phyloP scores from a whole-genome alignment of 2,113 vertebrate genomes.

The Cephalopterus ornatus region DNA sequence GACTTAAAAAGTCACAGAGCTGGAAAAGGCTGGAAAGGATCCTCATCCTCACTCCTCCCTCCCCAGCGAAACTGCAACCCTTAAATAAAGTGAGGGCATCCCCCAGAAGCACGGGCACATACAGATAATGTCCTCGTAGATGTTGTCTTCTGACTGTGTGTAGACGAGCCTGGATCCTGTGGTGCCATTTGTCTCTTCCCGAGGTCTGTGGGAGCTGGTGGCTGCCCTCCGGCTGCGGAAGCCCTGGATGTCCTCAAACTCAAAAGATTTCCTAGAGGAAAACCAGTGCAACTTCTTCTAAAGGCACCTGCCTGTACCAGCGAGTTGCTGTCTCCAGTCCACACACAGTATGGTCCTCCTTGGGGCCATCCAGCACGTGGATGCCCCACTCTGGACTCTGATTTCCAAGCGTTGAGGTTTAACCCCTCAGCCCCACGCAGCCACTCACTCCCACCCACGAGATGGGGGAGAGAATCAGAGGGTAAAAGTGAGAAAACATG shows the following conservation, averaged over 20 bases:
- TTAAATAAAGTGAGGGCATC: background rate
- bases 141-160: constrained; percentile 91
- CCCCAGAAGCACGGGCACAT: constrained; percentile 64
- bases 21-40: background rate
- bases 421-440: background rate
- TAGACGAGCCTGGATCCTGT: constrained; percentile 77
- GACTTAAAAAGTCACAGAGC: background rate
- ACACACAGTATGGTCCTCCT: background rate
- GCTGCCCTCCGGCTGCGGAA: constrained; percentile 69
- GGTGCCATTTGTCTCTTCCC: constrained; percentile 64
- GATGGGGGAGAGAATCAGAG: background rate
- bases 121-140: constrained; percentile 97
- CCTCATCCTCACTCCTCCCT: background rate
- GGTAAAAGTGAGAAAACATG: accelerated
- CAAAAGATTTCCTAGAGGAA: constrained; percentile 93
- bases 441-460: background rate
- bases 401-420: background rate
- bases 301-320: background rate
- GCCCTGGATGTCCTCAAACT: constrained; percentile 91
- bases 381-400: background rate
- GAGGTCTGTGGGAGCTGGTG: constrained; percentile 60
- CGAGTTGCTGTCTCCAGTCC: background rate
- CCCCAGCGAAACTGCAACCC: background rate
- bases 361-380: background rate
- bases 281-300: constrained; percentile 13